Evolutionary conservation across 2,888 invertebrate species (phyloP), one percentile per base, ranked within the genome.

Genomic region (Amphipyra berbera): DNA sequence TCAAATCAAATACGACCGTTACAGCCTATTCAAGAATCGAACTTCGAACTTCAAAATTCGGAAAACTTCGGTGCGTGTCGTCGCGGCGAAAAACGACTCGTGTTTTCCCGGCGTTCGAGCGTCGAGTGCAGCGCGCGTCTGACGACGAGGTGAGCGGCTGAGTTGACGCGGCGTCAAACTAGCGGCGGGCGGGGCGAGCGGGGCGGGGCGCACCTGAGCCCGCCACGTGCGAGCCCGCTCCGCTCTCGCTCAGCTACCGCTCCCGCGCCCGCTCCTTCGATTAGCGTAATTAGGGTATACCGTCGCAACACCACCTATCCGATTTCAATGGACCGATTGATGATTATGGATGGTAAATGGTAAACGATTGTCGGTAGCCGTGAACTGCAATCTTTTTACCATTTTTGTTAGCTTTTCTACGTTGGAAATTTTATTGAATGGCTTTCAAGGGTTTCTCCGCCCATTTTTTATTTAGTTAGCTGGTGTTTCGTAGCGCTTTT

Each of bases 41-140:
- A 85, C 83, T 85, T 81, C 73, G 67, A 84, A 85, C 83, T 85
- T 87, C 82, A 74, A 82, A 87, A 83, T 85, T 85, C 84, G 88
- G 88, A 88, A 90, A 93, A 93, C 88, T 93, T 90, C 88, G 86
- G 75, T 83, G 87, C 83, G 85, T 76, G 69, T 79, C 82, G 85
- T 76, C 92, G 91, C 93, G 91, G 86, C 88, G 93, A 92, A 93
- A 93, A 94, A 91, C 91, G 89, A 87, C 87, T 91, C 90, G 91
- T 92, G 89, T 92, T 94, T 94, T 93, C 93, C 93, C 95, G 91
- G 92, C 93, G 90, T 91, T 91, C 95, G 90, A 86, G 91, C 94
- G 93, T 92, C 91, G 93, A 94, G 91, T 94, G 92, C 90, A 90
- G 92, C 89, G 90, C 90, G 91, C 90, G 89, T 90, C 89, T 90